A percentile compares a stretch with the other conserved stretches of the same genome.
Conservation (phyloP, 2,888 invertebrate genomes). For the Epistrophella euchroma region DNA sequence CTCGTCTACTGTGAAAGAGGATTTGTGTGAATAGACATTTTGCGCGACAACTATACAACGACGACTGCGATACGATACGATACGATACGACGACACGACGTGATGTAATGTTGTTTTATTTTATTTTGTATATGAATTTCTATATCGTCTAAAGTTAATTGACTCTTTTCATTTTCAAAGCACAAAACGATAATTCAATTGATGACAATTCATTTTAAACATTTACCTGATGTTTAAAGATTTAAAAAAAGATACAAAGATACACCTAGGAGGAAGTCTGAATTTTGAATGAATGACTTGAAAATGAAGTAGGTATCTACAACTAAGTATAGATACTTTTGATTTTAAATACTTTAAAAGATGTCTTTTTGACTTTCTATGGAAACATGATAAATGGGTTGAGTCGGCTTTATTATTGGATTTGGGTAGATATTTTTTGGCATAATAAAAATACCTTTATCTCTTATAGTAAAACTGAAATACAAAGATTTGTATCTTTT, state of each 20-base stretch:
- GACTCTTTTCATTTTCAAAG: conserved; percentile 62
- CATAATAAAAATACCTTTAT: neutral
- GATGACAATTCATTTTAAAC: conserved; percentile 63
- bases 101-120: conserved; percentile 24
- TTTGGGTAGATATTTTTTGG: neutral
- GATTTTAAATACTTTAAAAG: neutral
- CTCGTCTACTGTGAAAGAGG: conserved; percentile 46
- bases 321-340: neutral
- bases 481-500: conserved; percentile 6
- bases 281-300: neutral
- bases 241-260: conserved; percentile 6
- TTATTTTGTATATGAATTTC: conserved; percentile 45
- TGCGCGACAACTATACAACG: conserved; percentile 36
- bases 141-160: conserved; percentile 61
- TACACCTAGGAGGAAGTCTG: neutral
- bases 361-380: neutral
- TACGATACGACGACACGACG: neutral
- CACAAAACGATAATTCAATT: conserved; percentile 60
- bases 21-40: conserved; percentile 55
- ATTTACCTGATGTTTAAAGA: conserved; percentile 36
- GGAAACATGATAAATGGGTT: conserved; percentile 12
- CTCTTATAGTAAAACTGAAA: neutral
- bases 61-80: neutral
- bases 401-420: neutral
- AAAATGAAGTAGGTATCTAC: neutral